Evolutionary conservation across 2,888 invertebrate species (phyloP).

Genomic region (Ophion obscuratus): DNA sequence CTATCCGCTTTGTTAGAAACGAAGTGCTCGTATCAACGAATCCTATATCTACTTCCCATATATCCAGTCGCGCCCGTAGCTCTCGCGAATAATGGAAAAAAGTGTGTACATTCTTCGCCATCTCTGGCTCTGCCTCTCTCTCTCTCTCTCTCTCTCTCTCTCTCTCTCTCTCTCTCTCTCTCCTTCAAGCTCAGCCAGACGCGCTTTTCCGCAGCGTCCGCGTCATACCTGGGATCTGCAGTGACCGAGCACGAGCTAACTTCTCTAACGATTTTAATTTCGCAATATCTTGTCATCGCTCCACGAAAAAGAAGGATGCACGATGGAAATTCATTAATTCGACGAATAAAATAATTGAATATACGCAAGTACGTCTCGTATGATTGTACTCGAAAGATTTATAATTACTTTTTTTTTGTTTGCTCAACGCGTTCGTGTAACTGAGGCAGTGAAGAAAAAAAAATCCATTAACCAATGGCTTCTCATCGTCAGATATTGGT

Average conservation of each 20-base stretch:
- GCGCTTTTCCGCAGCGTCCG: slow-evolving; percentile 52
- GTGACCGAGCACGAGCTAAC: slow-evolving; percentile 26
- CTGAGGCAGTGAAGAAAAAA: too few relatives aligned
- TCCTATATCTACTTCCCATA: slow-evolving; percentile 56
- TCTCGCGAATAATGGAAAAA: slow-evolving; percentile 56
- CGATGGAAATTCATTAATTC: slow-evolving; percentile 1
- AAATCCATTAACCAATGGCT: too few relatives aligned
- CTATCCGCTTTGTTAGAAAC: slow-evolving; percentile 24
- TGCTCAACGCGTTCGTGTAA: too few relatives aligned
- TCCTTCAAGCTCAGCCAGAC: slow-evolving; percentile 19
- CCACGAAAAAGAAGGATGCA: slow-evolving; percentile 1
- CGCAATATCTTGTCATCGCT: slow-evolving; percentile 32
- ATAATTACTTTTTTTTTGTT: background rate
- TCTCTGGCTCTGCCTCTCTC: background rate
- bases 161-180: background rate
- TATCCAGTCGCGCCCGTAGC: slow-evolving; percentile 48
- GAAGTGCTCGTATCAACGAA: slow-evolving; percentile 34
- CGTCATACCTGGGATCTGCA: slow-evolving; percentile 58
- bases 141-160: background rate
- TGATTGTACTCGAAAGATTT: background rate
- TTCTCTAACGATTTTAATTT: slow-evolving; percentile 57
- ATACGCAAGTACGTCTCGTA: background rate
- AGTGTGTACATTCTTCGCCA: slow-evolving; percentile 33
- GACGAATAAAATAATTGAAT: background rate
- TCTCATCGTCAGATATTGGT: too few relatives aligned